Evolutionary conservation across 1,140 invertebrate genomes (phyloP), one percentile per base, ranked within the genome.

Genomic region (Drosophila sp.): DNA sequence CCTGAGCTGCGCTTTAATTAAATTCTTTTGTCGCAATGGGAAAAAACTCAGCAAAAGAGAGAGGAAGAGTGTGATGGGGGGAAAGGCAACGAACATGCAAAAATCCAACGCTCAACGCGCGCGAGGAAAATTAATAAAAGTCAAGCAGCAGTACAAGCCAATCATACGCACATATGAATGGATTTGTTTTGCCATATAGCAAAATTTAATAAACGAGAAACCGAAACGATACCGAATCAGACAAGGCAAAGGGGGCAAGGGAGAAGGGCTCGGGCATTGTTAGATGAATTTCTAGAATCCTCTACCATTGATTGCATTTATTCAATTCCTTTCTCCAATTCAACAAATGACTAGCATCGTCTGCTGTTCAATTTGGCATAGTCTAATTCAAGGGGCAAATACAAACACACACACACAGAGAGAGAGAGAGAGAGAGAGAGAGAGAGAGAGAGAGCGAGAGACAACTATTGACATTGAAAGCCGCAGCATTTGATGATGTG

Each of bases 401-500:
- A 63, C 72, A 77, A 70, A 75, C 11, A 17, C 25, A 40, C 33
- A 44, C n/a, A 62, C n/a, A 69, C 58, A 29, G 1, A 33, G 29
- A 55, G 25, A 41, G 8, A 23, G 7, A 23, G 4, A 32, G 2
- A 8, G 56, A 8, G 57, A 25, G 8, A 38, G 35, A 38, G 35
- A 35, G 33, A 25, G 0, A 35, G n/a, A 10, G 6, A 8, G 3
- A 23, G n/a, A 30, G 2, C 1, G 6, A 30, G 8, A 44, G 4
- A 62, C n/a, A 47, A 61, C 60, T 76, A 76, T 76, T 79, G 77
- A 76, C 75, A 56, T 79, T 71, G 61, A 50, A 68, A 44, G 79
- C 75, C 83, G 61, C 83, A 80, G 81, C 70, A 77, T 75, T 87
- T 83, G 83, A 83, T 87, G 76, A 83, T 87, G 83, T 89, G 79